Conservation (phyloP, 2,888 invertebrate species). For the Meiosimyza decipiens region DNA sequence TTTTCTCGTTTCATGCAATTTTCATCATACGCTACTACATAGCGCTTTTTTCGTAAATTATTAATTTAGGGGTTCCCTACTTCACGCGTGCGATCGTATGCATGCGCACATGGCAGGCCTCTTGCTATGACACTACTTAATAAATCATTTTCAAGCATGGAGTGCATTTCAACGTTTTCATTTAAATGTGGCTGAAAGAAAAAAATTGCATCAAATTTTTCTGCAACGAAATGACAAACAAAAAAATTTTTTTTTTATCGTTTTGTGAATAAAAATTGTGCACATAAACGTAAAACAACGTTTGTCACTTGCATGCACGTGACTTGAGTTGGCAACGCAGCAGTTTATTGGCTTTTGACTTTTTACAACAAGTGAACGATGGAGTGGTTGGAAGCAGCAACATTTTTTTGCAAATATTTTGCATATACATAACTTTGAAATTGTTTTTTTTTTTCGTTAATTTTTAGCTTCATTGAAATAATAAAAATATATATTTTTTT, state of each 20-base stretch:
- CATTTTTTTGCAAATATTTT: background rate
- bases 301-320: conserved; percentile 9
- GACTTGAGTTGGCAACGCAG: background rate
- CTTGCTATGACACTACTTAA: background rate
- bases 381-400: background rate
- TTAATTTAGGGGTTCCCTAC: background rate
- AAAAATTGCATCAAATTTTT: background rate
- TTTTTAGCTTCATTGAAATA: too few relatives aligned
- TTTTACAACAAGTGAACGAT: background rate
- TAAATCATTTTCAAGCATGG: conserved; percentile 15
- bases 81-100: background rate
- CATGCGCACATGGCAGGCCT: background rate
- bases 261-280: background rate
- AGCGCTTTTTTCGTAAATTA: background rate
- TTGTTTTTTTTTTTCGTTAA: background rate
- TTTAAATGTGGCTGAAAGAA: background rate
- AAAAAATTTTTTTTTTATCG: too few relatives aligned
- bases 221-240: too few relatives aligned
- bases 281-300: background rate
- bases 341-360: conserved; percentile 6
- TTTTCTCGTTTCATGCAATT: background rate
- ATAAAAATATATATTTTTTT: background rate
- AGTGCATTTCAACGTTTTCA: background rate
- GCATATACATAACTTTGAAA: background rate
- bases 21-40: background rate